These are phyloP conservation scores for Andrena chrysosceles DNA, from an alignment of 2,888 invertebrate species.

Conservation along the genomic window DNA sequence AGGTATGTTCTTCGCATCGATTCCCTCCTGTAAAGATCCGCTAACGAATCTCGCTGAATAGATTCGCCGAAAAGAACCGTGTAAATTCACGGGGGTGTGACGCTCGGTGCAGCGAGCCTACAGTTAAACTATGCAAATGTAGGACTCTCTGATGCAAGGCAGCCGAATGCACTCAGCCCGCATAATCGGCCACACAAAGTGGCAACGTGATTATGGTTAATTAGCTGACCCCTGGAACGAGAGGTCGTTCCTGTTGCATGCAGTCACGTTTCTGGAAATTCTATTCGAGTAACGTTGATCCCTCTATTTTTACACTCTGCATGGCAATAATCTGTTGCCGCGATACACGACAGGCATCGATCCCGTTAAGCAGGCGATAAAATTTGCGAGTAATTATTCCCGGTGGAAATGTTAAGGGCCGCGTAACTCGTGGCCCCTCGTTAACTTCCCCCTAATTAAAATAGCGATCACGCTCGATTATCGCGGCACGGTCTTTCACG, in stretches of 20 bases:
- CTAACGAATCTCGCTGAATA: not conserved
- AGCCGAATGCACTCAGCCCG: slow-evolving; percentile 46
- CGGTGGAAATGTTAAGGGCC: not conserved
- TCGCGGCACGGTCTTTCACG: not conserved
- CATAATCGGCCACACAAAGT: slow-evolving; percentile 62
- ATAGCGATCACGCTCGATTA: slow-evolving; percentile 29
- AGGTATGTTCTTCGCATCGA: not conserved
- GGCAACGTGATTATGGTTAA: slow-evolving; percentile 60
- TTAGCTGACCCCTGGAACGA: slow-evolving; percentile 56
- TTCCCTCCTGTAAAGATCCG: not conserved
- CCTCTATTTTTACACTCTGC: not conserved
- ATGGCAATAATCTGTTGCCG: not conserved
- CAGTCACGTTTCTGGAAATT: slow-evolving; percentile 52
- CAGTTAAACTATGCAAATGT: slow-evolving; percentile 65
- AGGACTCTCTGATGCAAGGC: slow-evolving; percentile 41
- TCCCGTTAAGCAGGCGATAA: not conserved
- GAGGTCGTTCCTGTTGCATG: slow-evolving; percentile 31
- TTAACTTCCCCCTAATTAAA: slow-evolving; percentile 40
- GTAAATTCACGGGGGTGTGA: not conserved
- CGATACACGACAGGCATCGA: not conserved
- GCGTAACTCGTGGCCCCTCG: not conserved
- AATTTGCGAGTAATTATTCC: slow-evolving; percentile 10
- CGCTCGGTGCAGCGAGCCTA: slow-evolving; percentile 15
- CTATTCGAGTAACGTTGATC: not conserved
- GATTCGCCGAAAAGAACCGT: not conserved